A percentile compares a stretch with the other conserved stretches of the same genome.
phyloP scores from a whole-genome alignment of 2,797 vertebrate species.

The Nannoperca australis region DNA sequence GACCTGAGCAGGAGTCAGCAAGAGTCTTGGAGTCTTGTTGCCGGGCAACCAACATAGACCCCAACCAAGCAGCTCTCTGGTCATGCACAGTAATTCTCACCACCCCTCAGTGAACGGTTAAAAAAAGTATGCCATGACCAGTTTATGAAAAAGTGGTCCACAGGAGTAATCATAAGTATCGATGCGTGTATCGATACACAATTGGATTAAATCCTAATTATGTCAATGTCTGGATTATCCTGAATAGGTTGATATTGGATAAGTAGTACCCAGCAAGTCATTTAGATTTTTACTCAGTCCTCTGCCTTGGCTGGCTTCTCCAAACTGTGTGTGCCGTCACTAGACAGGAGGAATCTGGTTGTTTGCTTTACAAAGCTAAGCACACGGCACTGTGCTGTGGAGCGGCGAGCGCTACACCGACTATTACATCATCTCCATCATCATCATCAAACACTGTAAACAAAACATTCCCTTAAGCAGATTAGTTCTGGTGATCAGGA shows the following conservation, averaged over 20 bases:
- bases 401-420: background rate
- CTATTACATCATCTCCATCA: slow-evolving; percentile 27
- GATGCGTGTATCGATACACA: background rate
- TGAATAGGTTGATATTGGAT: background rate
- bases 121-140: background rate
- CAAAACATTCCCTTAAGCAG: slow-evolving; percentile 43
- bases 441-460: slow-evolving; percentile 41
- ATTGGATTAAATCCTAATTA: background rate
- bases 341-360: slow-evolving; percentile 1
- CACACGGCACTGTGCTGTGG: background rate
- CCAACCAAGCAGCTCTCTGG: background rate
- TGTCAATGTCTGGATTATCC: background rate
- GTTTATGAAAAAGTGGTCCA: background rate
- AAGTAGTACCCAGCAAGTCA: background rate
- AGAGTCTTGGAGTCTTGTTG: background rate
- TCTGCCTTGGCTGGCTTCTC: background rate
- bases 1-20: too few relatives aligned
- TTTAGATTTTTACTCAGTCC: background rate
- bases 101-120: background rate
- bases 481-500: slow-evolving; percentile 21
- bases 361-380: slow-evolving; percentile 2
- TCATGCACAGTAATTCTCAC: background rate
- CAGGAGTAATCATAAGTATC: background rate
- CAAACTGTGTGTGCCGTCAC: background rate
- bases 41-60: background rate